Conservation (phyloP, 2,797 vertebrate species). For the Hypotaenidia okinawae region DNA sequence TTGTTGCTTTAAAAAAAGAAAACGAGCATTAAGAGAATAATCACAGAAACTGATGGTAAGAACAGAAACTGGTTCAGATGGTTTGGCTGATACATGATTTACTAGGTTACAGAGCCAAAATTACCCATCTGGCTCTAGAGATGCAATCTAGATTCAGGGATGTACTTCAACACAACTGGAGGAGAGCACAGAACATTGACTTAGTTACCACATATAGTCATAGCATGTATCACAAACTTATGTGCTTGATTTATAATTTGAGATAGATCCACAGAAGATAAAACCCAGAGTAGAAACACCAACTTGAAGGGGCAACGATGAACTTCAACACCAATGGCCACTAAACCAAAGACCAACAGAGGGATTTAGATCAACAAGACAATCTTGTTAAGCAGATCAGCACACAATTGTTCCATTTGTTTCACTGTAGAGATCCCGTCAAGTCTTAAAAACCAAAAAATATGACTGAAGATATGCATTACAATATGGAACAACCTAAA, state of each 20-base stretch:
- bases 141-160: neutral
- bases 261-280: neutral
- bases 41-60: neutral
- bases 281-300: neutral
- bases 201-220: neutral
- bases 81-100: neutral
- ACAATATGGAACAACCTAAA: neutral
- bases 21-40: neutral
- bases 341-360: neutral
- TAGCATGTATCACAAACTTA: neutral
- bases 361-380: neutral
- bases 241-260: neutral
- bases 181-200: neutral
- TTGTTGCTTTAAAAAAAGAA: neutral
- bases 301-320: neutral
- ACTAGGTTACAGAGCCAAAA: neutral
- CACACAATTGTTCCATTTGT: neutral
- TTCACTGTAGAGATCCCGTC: neutral
- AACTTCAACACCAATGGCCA: neutral
- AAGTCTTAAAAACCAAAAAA: neutral
- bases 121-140: neutral
- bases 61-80: neutral
- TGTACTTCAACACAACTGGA: neutral
- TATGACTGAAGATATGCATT: neutral
- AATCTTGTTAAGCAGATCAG: neutral